A percentile compares a stretch with the other conserved stretches of the same genome.
Evolutionary conservation across 30 jellyfish, hydroid and myxozoan species (phyloP).

Genomic region (Hydractinia symbiolongicarpus): DNA sequence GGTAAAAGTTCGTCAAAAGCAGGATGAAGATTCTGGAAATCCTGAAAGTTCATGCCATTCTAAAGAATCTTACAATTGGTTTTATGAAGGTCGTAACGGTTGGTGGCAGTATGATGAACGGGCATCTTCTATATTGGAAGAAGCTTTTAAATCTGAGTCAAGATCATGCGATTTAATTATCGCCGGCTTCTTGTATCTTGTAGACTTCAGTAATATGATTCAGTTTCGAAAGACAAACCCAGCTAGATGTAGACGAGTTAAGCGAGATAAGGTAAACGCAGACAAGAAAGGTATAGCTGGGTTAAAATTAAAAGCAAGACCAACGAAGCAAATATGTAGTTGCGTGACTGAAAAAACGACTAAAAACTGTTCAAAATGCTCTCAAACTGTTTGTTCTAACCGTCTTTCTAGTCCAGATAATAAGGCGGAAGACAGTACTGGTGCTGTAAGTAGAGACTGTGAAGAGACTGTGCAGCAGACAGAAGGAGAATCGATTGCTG

Average conservation of each 20-base stretch:
- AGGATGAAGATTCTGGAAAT: neutral
- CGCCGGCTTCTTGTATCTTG: conserved; percentile 82
- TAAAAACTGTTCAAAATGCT: too few species aligned
- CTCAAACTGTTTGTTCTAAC: too few species aligned
- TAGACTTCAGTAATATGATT: conserved; percentile 72
- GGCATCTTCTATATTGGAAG: conserved; percentile 72
- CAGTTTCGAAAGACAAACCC: conserved; percentile 74
- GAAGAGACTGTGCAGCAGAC: too few species aligned
- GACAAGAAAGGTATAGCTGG: conserved; percentile 91
- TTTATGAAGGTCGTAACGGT: conserved; percentile 97
- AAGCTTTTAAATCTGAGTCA: conserved; percentile 45
- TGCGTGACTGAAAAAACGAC: too few species aligned
- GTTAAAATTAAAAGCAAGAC: conserved; percentile 15
- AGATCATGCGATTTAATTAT: conserved; percentile 63
- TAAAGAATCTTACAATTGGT: conserved; percentile 57
- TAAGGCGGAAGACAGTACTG: too few species aligned
- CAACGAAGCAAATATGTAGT: neutral
- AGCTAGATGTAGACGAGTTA: conserved; percentile 63
- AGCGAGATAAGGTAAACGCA: conserved; percentile 62
- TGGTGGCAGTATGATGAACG: conserved; percentile 99
- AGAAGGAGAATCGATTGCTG: too few species aligned
- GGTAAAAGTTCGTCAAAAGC: conserved; percentile 40
- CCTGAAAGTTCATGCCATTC: neutral
- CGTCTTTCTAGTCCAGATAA: too few species aligned
- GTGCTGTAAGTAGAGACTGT: too few species aligned